Evolutionary conservation across 2,888 invertebrate species (phyloP), one percentile per base, ranked within the genome.

Genomic region (Anthrax anthrax): DNA sequence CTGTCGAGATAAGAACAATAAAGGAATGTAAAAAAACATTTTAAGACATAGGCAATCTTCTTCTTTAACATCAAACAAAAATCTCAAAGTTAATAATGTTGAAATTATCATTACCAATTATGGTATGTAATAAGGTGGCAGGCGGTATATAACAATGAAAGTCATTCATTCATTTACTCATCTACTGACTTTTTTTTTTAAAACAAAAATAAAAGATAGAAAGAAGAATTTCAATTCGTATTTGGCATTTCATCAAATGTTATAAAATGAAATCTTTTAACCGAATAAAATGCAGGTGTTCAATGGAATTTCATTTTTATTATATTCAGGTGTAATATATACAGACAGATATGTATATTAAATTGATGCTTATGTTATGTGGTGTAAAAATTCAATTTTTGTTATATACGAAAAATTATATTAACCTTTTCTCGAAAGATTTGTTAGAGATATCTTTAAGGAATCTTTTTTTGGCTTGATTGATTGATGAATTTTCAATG

Each of bases 211-310:
- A 29, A 29, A 29, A 10, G 10, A 32, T 12, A 32, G 23, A 37
- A 34, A 41, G 41, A 40, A 16, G 19, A 39, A 45, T 41, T 46
- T 42, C 41, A 46, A 46, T 46, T 46, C 37, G 37, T 29, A 46
- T 46, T 46, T 38, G 41, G 41, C 41, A 46, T 46, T 46, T 46
- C 46, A 46, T 46, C 46, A 46, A 40, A 36, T 41, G 36, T 8
- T 17, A 32, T 12, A 12, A 1, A 12, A 12, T 12, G 29, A 32
- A 37, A 18, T 10, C 37, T 12, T 32, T 32, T 32, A 42, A 41
- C 41, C 37, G 46, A 41, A 37, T 27, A n/a, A 41, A 46, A 37
- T 46, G 46, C 46, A 46, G 46, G 46, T 46, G 46, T 46, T 41
- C 46, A 46, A 37, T 46, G 46, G 46, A 46, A 46, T 46, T 46